These are phyloP conservation scores for Aphelenchoides fujianensis DNA, from an alignment of 1,140 invertebrate species.

Conservation along the genomic window DNA sequence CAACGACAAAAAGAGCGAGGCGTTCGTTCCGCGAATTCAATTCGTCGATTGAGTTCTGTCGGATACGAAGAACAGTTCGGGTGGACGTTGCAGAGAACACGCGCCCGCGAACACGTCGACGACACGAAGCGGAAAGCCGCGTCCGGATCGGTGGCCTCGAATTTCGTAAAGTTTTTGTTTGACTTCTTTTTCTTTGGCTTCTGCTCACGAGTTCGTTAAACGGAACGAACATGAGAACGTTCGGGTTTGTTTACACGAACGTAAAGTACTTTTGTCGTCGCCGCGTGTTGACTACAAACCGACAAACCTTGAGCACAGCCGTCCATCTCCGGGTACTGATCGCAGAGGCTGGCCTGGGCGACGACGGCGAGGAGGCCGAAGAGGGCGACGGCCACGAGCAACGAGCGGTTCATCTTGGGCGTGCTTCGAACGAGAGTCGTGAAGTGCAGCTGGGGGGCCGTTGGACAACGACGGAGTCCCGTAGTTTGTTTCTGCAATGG, in stretches of 20 bases:
- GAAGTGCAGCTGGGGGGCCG: background rate
- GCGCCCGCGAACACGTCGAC: background rate
- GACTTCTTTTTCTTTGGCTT: too few species aligned
- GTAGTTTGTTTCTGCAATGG: slow-evolving; percentile 6
- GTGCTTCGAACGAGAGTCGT: background rate
- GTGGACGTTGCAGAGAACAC: too few species aligned
- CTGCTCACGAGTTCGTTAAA: too few species aligned
- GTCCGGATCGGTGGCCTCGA: background rate
- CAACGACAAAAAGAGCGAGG: background rate
- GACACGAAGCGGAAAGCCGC: background rate
- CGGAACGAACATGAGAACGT: background rate
- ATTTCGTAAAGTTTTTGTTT: too few species aligned
- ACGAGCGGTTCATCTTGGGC: background rate
- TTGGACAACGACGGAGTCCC: slow-evolving; percentile 2
- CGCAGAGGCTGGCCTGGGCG: background rate
- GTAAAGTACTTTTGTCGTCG: too few species aligned
- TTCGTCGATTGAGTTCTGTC: too few species aligned
- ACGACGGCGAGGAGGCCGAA: background rate
- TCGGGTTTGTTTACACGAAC: background rate
- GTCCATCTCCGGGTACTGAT: background rate
- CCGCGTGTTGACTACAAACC: too few species aligned
- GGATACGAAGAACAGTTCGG: too few species aligned
- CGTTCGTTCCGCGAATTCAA: background rate
- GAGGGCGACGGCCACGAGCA: background rate
- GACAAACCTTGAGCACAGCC: background rate